A percentile compares a stretch with the other conserved stretches of the same genome.
Conservation (phyloP, 2,113 vertebrate species). For the Perccottus glenii region DNA sequence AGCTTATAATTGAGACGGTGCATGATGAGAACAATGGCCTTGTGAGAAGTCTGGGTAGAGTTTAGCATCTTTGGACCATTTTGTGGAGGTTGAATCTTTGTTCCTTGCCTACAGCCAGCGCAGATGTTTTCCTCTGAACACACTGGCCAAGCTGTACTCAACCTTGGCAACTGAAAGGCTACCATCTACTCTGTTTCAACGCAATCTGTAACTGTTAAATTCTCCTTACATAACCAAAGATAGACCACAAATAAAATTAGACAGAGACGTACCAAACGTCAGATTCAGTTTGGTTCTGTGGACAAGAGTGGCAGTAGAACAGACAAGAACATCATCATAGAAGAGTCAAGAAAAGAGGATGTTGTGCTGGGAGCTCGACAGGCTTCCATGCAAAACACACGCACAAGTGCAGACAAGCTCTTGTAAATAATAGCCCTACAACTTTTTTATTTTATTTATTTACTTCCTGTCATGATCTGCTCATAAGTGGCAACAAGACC, state of each 20-base stretch:
- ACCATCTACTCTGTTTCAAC: neutral
- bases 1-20: slow-evolving; percentile 18
- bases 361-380: slow-evolving; percentile 43
- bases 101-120: slow-evolving; percentile 17
- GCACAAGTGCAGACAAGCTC: slow-evolving; percentile 36
- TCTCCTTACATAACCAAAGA: slow-evolving; percentile 5
- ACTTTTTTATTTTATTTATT: slow-evolving; percentile 56
- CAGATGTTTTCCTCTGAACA: slow-evolving; percentile 17
- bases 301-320: slow-evolving; percentile 48
- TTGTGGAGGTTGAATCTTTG: slow-evolving; percentile 2
- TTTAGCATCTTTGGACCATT: slow-evolving; percentile 22
- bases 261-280: slow-evolving; percentile 43
- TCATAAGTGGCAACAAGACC: slow-evolving; percentile 75
- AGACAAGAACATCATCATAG: slow-evolving; percentile 35
- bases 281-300: slow-evolving; percentile 29
- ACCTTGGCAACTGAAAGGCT: slow-evolving; percentile 5
- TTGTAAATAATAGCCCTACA: slow-evolving; percentile 55
- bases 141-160: slow-evolving; percentile 4
- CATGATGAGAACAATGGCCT: slow-evolving; percentile 13
- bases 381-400: slow-evolving; percentile 44
- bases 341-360: neutral
- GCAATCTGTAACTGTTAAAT: slow-evolving; percentile 14
- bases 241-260: neutral
- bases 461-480: slow-evolving; percentile 69
- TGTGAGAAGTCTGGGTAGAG: slow-evolving; percentile 16